These are phyloP conservation scores for Rosalia funebris DNA, from an alignment of 2,888 invertebrate species.

Conservation along the genomic window DNA sequence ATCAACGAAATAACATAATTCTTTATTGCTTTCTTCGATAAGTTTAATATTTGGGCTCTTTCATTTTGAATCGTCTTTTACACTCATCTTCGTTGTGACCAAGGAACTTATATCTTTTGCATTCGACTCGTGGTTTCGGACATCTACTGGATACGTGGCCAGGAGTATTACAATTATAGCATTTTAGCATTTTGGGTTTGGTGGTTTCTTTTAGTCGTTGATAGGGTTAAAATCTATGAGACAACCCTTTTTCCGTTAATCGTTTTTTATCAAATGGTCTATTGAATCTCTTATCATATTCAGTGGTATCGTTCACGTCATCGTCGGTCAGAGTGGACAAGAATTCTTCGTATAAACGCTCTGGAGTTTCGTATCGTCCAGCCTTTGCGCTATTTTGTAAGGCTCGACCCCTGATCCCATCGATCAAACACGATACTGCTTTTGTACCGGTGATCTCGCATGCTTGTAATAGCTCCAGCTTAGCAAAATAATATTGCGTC, in stretches of 20 bases:
- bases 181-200: too few relatives aligned
- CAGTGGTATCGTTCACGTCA: neutral
- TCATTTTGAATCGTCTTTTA: too few relatives aligned
- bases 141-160: too few relatives aligned
- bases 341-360: neutral
- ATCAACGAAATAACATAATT: neutral
- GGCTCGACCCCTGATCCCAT: neutral
- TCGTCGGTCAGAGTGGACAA: neutral
- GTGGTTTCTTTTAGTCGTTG: neutral
- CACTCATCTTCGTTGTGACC: too few relatives aligned
- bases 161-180: too few relatives aligned
- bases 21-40: neutral
- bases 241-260: neutral
- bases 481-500: conserved; percentile 27
- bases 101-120: neutral
- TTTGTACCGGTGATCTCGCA: neutral
- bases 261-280: neutral
- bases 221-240: neutral
- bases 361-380: neutral
- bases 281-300: neutral
- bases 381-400: neutral
- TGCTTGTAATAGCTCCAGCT: conserved; percentile 13
- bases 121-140: neutral
- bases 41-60: neutral
- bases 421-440: neutral